Base-by-base conservation (phyloP, 2,888 invertebrate species). In the Megaustenia siamemsis region DNA sequence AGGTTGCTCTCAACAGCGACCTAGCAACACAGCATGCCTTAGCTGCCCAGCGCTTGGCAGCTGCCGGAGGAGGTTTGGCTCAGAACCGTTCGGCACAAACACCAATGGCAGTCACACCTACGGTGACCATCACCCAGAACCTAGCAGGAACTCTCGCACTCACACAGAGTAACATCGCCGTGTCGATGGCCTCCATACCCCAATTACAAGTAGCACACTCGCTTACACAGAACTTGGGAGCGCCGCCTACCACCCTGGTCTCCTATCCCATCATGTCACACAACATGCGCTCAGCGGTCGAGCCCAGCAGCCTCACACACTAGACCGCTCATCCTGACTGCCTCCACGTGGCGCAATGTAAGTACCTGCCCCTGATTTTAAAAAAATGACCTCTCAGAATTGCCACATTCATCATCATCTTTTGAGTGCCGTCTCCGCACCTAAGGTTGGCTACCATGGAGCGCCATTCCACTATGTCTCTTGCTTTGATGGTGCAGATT, bases 241-340 rank as follows among this genome's bases (percentile, higher is more conserved):
- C 89, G 8, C 86, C 88, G 21, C 87, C 86, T 49, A 89, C 90
- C 10, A 89, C 91, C 24, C 88, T 92, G 28, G 91, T 92, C 49
- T 92, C 92, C 63, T 92, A 92, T 85, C 92, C 92, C 32, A 92
- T 92, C 43, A 90, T 92, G 85, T 92, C 92, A 15, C 92, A 92
- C 83, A 90, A 89, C 85, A 90, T 92, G 90, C 89, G 92, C 82
- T 89, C 90, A 78, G 86, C 89, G 12, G 87, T 87, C 10, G 90
- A 89, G 40, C 90, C 90, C 28, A 91, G 90, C 87, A 91, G 90
- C 87, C 86, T 91, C 84, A 90, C 91, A 69, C 91, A 91, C 83
- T 91, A 75, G 63, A 45, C 10, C 56, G 2, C 56, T 24, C 15
- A 0, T 35, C 12, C 38, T 21, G 1, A 28, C 49, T 18, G 40